Evolutionary conservation across 2,113 vertebrate species (phyloP).

Genomic region (Gymnorhina tibicen): DNA sequence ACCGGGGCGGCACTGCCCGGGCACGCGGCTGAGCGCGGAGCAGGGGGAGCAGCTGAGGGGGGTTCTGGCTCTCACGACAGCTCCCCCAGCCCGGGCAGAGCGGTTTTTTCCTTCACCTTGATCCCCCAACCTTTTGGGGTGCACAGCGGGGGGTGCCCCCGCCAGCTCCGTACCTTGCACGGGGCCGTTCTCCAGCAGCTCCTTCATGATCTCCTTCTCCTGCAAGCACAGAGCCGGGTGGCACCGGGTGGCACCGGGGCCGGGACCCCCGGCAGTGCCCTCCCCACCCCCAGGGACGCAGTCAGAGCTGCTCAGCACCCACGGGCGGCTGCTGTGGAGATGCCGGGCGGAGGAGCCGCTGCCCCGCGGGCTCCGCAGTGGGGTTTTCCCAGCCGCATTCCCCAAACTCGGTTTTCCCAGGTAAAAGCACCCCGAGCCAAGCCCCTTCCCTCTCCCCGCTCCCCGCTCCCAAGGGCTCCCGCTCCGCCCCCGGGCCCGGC

Average conservation of each 20-base stretch:
- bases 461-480: background rate
- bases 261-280: fast-evolving
- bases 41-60: background rate
- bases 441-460: background rate
- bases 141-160: fast-evolving
- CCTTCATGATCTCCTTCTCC: constrained; percentile 98
- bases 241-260: background rate
- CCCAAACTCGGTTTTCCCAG: background rate
- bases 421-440: background rate
- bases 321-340: fast-evolving
- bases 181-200: constrained; percentile 93
- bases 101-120: fast-evolving
- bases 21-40: background rate
- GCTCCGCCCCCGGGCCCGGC: background rate
- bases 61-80: fast-evolving
- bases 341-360: background rate
- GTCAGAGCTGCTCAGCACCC: background rate
- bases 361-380: fast-evolving
- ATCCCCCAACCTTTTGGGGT: fast-evolving
- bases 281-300: background rate
- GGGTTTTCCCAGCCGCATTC: background rate
- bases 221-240: constrained; percentile 29
- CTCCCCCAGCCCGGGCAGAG: background rate
- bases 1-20: background rate
- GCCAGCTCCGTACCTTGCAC: constrained; percentile 83